phyloP scores from a whole-genome alignment of 2,888 invertebrate species.

The Lycaena phlaeas region DNA sequence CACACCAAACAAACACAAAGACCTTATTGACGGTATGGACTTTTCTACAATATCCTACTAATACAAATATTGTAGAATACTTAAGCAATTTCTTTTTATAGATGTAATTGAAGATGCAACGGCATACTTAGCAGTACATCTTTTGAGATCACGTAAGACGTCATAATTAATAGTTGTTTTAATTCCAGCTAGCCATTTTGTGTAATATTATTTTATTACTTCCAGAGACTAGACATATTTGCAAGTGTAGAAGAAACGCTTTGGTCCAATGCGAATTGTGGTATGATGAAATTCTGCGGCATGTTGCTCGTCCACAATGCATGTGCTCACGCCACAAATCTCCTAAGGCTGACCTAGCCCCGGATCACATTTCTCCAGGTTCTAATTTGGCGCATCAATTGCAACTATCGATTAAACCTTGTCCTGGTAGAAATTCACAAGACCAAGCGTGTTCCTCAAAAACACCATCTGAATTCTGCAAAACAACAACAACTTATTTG shows the following conservation, averaged over 20 bases:
- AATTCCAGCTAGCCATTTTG: neutral
- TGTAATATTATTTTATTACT: constrained; percentile 7
- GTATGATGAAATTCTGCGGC: constrained; percentile 54
- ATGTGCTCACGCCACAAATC: constrained; percentile 48
- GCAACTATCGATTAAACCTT: too few relatives aligned
- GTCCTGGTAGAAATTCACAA: too few relatives aligned
- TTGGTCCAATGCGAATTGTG: constrained; percentile 60
- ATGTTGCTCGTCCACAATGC: constrained; percentile 44
- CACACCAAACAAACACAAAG: constrained; percentile 29
- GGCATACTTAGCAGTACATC: constrained; percentile 42
- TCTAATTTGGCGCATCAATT: too few relatives aligned
- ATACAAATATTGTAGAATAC: too few relatives aligned
- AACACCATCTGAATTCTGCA: constrained; percentile 23
- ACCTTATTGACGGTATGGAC: constrained; percentile 40
- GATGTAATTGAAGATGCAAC: constrained; percentile 50
- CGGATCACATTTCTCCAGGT: too few relatives aligned
- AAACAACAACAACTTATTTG: constrained; percentile 32
- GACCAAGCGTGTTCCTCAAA: constrained; percentile 14
- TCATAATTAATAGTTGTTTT: neutral
- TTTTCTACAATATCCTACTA: too few relatives aligned
- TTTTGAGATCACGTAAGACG: constrained; percentile 45
- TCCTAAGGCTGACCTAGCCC: too few relatives aligned
- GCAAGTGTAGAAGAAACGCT: constrained; percentile 60
- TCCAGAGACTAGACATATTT: constrained; percentile 45
- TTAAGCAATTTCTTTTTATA: constrained; percentile 28